A percentile compares a stretch with the other conserved stretches of the same genome.
Conservation (phyloP, 92 coral and sea anemone genomes). For the Epizoanthus rinbou region DNA sequence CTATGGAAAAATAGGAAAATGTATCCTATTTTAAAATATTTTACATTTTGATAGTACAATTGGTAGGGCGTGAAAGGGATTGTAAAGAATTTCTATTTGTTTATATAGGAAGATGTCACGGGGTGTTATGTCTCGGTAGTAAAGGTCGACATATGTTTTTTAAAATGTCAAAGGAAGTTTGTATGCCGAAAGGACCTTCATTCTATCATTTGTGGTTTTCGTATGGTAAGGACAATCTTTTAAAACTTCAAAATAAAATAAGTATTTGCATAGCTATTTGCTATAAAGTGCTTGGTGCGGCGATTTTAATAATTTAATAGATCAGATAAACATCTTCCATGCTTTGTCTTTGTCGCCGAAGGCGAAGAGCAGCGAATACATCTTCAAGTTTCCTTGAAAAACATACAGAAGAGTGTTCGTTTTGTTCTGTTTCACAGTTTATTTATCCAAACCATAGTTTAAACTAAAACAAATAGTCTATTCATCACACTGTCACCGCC, state of each 20-base stretch:
- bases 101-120: too few relatives aligned
- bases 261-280: background rate
- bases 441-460: background rate
- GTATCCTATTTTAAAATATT: too few relatives aligned
- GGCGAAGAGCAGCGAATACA: slow-evolving; percentile 1
- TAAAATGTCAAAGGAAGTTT: background rate
- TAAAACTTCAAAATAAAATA: background rate
- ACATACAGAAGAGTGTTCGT: background rate
- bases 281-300: background rate
- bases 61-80: too few relatives aligned
- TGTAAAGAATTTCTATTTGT: too few relatives aligned
- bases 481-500: background rate
- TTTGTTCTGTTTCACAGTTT: slow-evolving; percentile 4
- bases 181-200: background rate
- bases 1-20: too few relatives aligned
- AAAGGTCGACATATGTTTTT: too few relatives aligned
- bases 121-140: too few relatives aligned
- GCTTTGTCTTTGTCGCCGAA: background rate
- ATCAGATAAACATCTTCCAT: background rate
- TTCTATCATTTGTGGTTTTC: background rate
- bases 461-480: background rate
- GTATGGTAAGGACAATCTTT: background rate
- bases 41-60: too few relatives aligned
- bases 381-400: background rate
- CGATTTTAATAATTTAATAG: background rate